These are phyloP conservation scores for Phoronis australis DNA, from an alignment of 2,888 invertebrate genomes.

Conservation along the genomic window DNA sequence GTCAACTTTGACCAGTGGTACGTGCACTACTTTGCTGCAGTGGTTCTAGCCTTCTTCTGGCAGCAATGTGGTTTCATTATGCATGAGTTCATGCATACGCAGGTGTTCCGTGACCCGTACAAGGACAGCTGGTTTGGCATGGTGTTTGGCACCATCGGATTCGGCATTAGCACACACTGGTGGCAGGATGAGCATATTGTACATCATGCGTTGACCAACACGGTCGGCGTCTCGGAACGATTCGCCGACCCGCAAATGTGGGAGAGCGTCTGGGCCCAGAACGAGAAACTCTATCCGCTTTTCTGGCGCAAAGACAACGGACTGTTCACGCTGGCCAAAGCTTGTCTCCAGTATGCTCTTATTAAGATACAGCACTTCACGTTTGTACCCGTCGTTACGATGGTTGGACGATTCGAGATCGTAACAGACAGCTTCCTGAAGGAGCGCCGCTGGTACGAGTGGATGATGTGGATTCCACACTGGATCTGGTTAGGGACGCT, in stretches of 20 bases:
- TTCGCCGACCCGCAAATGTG: conserved; percentile 18
- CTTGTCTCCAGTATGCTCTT: conserved; percentile 7
- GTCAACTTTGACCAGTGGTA: conserved; percentile 8
- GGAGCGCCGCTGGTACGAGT: conserved; percentile 15
- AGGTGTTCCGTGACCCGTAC: conserved; percentile 6
- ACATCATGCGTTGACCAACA: conserved; percentile 16
- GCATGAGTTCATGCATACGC: conserved; percentile 18
- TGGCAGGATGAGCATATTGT: conserved; percentile 19
- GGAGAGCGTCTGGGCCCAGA: conserved; percentile 16
- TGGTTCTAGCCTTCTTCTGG: conserved; percentile 14
- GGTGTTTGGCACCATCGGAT: conserved; percentile 10
- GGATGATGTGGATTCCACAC: conserved; percentile 9
- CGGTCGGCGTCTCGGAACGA: conserved; percentile 8
- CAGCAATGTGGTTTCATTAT: conserved; percentile 17
- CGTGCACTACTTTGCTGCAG: conserved; percentile 10
- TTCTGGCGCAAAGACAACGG: conserved; percentile 10
- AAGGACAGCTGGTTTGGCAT: conserved; percentile 7
- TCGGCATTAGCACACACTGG: conserved; percentile 16
- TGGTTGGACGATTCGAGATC: conserved; percentile 13
- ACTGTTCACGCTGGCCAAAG: too few relatives aligned
- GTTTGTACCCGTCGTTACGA: conserved; percentile 11
- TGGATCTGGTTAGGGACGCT: conserved; percentile 14
- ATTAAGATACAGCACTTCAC: conserved; percentile 17
- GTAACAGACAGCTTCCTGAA: conserved; percentile 10
- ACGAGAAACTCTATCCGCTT: conserved; percentile 14